Base-by-base conservation (phyloP, 2,888 invertebrate genomes). In the Pherbina coryleti region DNA sequence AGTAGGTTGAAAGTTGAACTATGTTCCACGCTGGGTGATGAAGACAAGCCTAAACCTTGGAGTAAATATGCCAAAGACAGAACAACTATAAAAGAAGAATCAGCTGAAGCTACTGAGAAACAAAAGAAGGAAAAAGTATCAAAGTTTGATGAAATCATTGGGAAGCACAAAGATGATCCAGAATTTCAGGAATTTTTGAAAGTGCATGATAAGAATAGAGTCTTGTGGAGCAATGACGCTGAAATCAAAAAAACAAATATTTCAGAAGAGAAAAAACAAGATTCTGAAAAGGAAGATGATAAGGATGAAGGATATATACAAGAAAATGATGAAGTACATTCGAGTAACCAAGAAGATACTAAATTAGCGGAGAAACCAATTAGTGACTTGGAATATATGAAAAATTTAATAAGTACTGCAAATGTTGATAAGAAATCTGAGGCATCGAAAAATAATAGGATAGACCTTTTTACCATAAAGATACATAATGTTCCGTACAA, bases 61-160 rank as follows among this genome's bases (percentile, higher is more conserved):
- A 98, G 97, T 88, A 97, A 97, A 91, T 95, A 98, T 91, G 93
- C 97, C 0, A 88, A 92, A 53, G 96, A 96, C 79, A 96, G 94
- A 87, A 92, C 93, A 78, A 92, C 51, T 4, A 28, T 57, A 57
- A 60, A 77, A 67, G 82, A 79, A 19, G 84, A 84, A 80, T 92
- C 96, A 0, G 86, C 92, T 25, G 95, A 17, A 11, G 95, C 78
- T 95, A 94, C 87, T 91, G 84, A 88, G 70, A 80, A 84, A 37
- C 82, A 82, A 79, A 84, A 84, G 78, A 75, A 79, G 76, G 83
- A 84, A 81, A 90, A 90, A 86, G 90, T 81, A 11, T 85, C 91
- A 55, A 93, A 93, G 89, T 91, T 94, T 34, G 92, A 92, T 82
- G 93, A 94, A 85, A 91, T 95, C 74, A 87, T 96, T 11, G 92